Base-by-base conservation (phyloP, 2,888 invertebrate species). In the Drosophila neutralis region DNA sequence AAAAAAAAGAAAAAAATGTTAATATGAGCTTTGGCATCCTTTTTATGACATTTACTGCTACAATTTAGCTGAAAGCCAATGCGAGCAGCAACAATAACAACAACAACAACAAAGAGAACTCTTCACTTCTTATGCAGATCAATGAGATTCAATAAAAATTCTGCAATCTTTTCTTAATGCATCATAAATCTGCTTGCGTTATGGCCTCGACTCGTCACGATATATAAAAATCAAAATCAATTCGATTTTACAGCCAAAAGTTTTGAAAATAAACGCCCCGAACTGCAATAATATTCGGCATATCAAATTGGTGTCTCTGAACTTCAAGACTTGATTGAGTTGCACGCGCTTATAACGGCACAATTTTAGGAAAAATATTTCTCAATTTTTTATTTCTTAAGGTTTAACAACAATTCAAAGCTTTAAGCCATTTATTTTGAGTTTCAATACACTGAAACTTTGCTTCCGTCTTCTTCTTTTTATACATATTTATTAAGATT, bases 21-120 rank as follows among this genome's bases (percentile, higher is more conserved):
- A 85, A 87, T 87, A 85, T 77, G 66, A 57, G 71, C 69, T 87
- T 86, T 78, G 69, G 73, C 77, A 80, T 69, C 62, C 60, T 68
- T 76, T 85, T 87, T 87, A 86, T 79, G 87, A 83, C 87, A 80
- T 77, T 85, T 66, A 77, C 78, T 75, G 76, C 68, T 59, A 80
- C 85, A 85, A 82, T 85, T 85, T 85, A 73, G 74, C 80, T 49
- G 57, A 73, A 72, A 62, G 61, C 73, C 35, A 52, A 70, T 1
- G 24, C 45, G 24, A 45, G 15, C 21, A 21, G 45, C 24, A 13
- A 15, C 45, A 45, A 45, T 15, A 65, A 66, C 36, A 36, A 7
- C 36, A 63, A 63, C 33, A 45, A 59, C 38, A 64, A 63, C 40
- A 45, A 60, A 72, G 57, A 66, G 58, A 63, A 67, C 58, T 51